These are phyloP conservation scores for Pachyrhynchus sulphureomaculatus DNA, from an alignment of 1,140 invertebrate genomes.

Conservation along the genomic window DNA sequence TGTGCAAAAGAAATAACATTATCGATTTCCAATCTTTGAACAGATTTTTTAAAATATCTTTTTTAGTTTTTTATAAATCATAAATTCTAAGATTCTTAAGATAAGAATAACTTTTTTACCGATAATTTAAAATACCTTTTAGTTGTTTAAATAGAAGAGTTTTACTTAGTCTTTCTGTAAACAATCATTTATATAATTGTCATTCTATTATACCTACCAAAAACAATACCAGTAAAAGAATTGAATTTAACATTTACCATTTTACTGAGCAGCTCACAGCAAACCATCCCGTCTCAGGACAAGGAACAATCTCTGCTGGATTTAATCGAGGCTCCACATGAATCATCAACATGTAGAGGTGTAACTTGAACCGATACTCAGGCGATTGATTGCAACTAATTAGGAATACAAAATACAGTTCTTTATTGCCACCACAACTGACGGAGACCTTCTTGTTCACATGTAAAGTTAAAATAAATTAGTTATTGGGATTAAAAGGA, in stretches of 20 bases:
- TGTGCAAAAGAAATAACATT: no score
- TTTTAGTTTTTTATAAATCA: no score
- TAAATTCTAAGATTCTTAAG: no score
- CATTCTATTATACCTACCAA: background rate
- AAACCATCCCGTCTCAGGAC: background rate
- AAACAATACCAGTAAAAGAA: background rate
- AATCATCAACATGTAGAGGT: background rate
- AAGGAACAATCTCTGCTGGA: background rate
- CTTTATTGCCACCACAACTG: conserved; percentile 4
- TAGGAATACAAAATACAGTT: conserved; percentile 1
- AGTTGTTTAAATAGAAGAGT: no score
- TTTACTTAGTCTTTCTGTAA: no score
- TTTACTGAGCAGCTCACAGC: background rate
- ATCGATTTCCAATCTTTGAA: no score
- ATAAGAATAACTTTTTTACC: no score
- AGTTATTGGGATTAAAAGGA: conserved; percentile 30
- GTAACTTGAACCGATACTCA: background rate
- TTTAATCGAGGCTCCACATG: background rate
- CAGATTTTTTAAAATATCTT: no score
- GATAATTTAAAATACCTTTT: no score
- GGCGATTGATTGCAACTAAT: background rate
- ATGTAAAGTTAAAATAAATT: conserved; percentile 43
- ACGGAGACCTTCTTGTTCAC: conserved; percentile 24
- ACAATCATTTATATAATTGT: no score
- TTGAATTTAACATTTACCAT: background rate